Conservation (phyloP, 2,113 vertebrate species). For the Corydoras sp. region DNA sequence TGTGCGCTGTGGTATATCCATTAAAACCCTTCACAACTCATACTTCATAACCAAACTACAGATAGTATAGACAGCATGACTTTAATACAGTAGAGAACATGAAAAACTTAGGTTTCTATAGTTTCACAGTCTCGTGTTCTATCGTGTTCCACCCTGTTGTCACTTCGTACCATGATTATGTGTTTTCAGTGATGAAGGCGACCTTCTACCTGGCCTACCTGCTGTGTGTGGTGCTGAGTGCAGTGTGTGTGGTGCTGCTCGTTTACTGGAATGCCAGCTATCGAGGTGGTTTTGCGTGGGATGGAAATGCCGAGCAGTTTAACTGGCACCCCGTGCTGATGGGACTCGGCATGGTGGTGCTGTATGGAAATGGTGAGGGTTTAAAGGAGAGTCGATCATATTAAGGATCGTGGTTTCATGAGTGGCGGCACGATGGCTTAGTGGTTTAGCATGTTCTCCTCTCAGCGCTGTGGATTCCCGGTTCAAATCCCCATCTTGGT, state of each 20-base stretch:
- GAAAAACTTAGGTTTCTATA: no score
- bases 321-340: constrained; percentile 93
- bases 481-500: no score
- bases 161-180: not conserved
- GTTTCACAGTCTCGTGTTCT: not conserved
- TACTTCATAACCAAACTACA: no score
- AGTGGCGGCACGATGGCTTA: not conserved
- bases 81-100: no score
- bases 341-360: constrained; percentile 79
- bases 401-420: not conserved
- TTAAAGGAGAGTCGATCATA: not conserved
- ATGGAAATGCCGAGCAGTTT: constrained; percentile 66
- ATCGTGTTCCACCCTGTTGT: no score
- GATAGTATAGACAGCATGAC: no score
- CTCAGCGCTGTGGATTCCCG: no score
- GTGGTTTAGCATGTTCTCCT: no score
- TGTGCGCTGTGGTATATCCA: no score
- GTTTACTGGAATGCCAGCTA: constrained; percentile 72
- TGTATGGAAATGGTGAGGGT: constrained; percentile 80
- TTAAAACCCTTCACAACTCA: no score
- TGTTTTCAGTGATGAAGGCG: constrained; percentile 58
- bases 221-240: constrained; percentile 65
- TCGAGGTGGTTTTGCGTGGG: constrained; percentile 78
- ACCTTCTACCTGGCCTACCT: constrained; percentile 64
- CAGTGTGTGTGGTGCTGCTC: constrained; percentile 69